Evolutionary conservation across 2,888 invertebrate species (phyloP).

Genomic region (Alloscopus bannaensis): DNA sequence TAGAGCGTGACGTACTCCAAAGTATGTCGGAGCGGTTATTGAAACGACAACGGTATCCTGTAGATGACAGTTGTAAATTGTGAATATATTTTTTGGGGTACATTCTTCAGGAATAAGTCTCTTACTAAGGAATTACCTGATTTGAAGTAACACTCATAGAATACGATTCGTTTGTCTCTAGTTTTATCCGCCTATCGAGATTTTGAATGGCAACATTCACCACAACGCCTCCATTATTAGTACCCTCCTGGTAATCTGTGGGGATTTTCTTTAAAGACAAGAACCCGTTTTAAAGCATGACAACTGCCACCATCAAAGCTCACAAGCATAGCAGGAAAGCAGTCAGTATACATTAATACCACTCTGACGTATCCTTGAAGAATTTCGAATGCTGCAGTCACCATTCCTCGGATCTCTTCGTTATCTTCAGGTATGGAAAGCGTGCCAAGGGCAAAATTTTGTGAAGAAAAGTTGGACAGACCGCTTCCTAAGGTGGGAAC

Average conservation of each 20-base stretch:
- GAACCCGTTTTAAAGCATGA: background rate
- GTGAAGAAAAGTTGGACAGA: slow-evolving; percentile 29
- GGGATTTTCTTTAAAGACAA: slow-evolving; percentile 41
- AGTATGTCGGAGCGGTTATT: slow-evolving; percentile 74
- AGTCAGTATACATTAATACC: slow-evolving; percentile 20
- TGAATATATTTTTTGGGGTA: background rate
- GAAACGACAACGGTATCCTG: slow-evolving; percentile 71
- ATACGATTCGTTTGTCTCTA: slow-evolving; percentile 60
- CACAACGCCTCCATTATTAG: background rate
- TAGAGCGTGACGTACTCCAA: slow-evolving; percentile 69
- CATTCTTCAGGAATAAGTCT: background rate
- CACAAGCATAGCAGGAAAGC: background rate
- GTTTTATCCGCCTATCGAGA: slow-evolving; percentile 3
- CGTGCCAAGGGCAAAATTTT: slow-evolving; percentile 3
- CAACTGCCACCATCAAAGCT: background rate
- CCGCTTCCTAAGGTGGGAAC: slow-evolving; percentile 34
- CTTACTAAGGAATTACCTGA: slow-evolving; percentile 7
- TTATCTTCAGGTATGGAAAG: slow-evolving; percentile 22
- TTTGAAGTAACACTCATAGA: slow-evolving; percentile 12
- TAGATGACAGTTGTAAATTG: too few species aligned
- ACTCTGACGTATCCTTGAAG: slow-evolving; percentile 44
- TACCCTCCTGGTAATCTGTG: slow-evolving; percentile 14
- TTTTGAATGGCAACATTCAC: slow-evolving; percentile 23
- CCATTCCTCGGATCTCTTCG: slow-evolving; percentile 34
- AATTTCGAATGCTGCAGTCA: slow-evolving; percentile 27